Percentiles rank a stretch among this genome's conserved stretches.
phyloP scores from a whole-genome alignment of 1,140 invertebrate species.

The Lepidurus apus region DNA sequence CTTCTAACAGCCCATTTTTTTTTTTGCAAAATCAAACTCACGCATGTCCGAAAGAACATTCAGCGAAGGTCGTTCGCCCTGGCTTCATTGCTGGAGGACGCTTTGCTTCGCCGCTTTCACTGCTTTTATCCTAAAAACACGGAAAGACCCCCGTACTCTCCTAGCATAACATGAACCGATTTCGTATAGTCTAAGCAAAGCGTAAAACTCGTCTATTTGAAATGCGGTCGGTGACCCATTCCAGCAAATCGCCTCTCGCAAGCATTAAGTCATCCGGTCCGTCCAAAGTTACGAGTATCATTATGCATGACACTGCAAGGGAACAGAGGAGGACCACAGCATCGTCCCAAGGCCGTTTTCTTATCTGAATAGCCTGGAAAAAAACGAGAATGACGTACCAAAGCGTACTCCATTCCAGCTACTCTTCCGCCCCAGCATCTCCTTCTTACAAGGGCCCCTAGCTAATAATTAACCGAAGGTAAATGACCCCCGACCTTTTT shows the following conservation, averaged over 20 bases:
- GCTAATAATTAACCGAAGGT: slow-evolving; percentile 7
- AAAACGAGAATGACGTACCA: background rate
- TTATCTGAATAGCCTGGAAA: too few species aligned
- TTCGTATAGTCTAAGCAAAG: background rate
- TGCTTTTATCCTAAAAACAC: background rate
- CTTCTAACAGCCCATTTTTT: too few species aligned
- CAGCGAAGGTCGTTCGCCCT: background rate
- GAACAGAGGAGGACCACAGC: background rate
- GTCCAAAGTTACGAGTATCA: background rate
- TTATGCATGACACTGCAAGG: background rate
- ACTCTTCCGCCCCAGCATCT: background rate
- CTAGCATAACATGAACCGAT: background rate
- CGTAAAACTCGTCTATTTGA: background rate
- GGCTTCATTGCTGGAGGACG: background rate
- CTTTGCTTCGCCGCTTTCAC: slow-evolving; percentile 1
- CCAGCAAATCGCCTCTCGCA: background rate
- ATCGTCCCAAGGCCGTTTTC: too few species aligned
- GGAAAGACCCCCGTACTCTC: background rate
- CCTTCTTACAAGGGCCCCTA: background rate
- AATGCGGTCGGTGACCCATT: background rate
- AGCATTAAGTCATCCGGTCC: background rate
- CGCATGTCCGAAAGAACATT: background rate
- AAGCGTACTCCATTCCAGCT: background rate
- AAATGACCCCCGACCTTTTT: background rate
- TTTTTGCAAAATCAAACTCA: too few species aligned